phyloP scores from a whole-genome alignment of 2,797 vertebrate genomes.

The Pelochelys cantorii region DNA sequence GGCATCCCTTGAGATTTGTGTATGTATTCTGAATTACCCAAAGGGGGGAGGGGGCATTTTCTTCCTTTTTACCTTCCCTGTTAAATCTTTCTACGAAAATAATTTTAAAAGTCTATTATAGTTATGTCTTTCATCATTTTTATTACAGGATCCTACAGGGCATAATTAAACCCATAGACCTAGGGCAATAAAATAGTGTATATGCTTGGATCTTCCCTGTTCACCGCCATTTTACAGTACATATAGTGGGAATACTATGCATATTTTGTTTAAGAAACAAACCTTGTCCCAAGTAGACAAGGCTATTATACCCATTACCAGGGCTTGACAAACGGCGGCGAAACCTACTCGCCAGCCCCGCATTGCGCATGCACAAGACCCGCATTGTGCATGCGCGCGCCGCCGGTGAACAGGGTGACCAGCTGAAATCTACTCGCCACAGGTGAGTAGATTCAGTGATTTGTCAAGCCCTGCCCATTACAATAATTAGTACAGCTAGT shows the following conservation, averaged over 20 bases:
- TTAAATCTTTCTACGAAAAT: neutral
- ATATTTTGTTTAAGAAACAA: neutral
- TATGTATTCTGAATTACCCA: neutral
- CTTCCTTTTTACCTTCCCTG: neutral
- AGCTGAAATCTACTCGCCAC: too few relatives aligned
- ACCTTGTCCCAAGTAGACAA: neutral
- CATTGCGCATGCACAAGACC: too few relatives aligned
- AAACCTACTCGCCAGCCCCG: too few relatives aligned
- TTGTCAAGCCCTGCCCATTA: neutral
- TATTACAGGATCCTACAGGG: neutral
- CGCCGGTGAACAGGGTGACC: too few relatives aligned
- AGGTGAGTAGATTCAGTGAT: too few relatives aligned
- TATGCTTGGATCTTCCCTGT: neutral
- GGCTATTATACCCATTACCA: neutral
- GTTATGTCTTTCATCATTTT: neutral
- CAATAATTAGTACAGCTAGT: conserved; percentile 29
- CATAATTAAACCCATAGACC: neutral
- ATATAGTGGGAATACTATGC: neutral
- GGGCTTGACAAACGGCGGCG: too few relatives aligned
- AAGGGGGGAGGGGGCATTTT: neutral
- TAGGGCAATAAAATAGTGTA: neutral
- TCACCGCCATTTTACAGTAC: neutral
- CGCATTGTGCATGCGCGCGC: too few relatives aligned
- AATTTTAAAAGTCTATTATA: neutral
- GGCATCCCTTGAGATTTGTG: neutral